These are phyloP conservation scores for Sandelia bainsii DNA, from an alignment of 2,797 vertebrate species.

Conservation along the genomic window DNA sequence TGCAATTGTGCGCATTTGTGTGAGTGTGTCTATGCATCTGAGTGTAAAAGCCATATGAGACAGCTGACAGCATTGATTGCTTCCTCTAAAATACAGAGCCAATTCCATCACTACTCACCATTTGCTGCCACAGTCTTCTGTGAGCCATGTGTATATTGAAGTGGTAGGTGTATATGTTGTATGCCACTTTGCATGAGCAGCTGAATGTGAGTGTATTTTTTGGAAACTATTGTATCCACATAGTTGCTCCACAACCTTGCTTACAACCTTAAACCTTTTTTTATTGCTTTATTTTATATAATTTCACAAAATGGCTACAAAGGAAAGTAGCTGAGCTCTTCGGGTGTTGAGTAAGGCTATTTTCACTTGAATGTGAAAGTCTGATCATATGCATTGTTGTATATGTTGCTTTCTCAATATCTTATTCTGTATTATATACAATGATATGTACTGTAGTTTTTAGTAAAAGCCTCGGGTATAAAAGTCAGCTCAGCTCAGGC, in stretches of 20 bases:
- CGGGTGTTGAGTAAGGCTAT: too few relatives aligned
- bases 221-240: background rate
- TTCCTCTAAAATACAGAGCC: constrained; percentile 23
- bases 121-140: constrained; percentile 15
- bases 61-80: constrained; percentile 32
- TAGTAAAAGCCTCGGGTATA: too few relatives aligned
- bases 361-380: background rate
- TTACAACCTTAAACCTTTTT: too few relatives aligned
- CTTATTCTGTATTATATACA: too few relatives aligned
- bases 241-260: too few relatives aligned
- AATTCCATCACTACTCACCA: constrained; percentile 3
- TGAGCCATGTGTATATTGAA: background rate
- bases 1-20: constrained; percentile 30
- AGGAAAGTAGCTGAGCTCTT: too few relatives aligned
- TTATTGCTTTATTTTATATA: too few relatives aligned
- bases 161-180: background rate
- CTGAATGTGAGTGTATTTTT: background rate
- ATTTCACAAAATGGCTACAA: too few relatives aligned
- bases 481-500: background rate
- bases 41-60: constrained; percentile 45
- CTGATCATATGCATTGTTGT: too few relatives aligned
- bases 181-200: background rate
- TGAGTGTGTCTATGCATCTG: constrained; percentile 16
- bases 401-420: too few relatives aligned
- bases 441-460: too few relatives aligned